Percentiles rank a stretch among this genome's conserved stretches.
Evolutionary conservation across 2,113 vertebrate genomes (phyloP).

Genomic region (Nothoprocta perdicaria): DNA sequence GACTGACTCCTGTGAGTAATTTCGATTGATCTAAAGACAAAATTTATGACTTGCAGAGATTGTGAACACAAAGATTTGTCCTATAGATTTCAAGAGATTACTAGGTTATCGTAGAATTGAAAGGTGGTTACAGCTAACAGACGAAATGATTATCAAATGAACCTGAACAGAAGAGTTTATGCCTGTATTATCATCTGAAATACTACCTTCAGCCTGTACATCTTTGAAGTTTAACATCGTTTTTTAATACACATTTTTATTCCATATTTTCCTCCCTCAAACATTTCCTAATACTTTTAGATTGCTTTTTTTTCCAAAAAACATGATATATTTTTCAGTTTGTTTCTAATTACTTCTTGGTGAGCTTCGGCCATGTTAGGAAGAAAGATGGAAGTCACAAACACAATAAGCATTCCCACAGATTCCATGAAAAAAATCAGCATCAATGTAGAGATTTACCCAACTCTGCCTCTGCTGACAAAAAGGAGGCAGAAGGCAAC

Average conservation of each 20-base stretch:
- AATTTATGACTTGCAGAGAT: background rate
- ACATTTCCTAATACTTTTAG: background rate
- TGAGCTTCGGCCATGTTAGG: background rate
- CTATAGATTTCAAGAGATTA: background rate
- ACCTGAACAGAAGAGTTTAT: background rate
- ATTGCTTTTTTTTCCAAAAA: background rate
- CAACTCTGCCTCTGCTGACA: background rate
- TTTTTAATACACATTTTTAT: background rate
- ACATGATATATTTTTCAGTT: background rate
- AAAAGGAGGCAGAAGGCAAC: background rate
- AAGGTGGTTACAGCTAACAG: background rate
- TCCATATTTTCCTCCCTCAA: background rate
- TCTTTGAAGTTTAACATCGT: background rate
- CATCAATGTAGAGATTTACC: background rate
- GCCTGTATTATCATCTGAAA: background rate
- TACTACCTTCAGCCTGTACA: background rate
- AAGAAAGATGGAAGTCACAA: background rate
- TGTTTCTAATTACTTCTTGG: background rate
- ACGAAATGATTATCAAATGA: background rate
- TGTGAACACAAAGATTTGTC: background rate
- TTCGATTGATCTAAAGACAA: background rate
- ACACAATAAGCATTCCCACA: accelerated
- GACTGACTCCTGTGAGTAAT: background rate
- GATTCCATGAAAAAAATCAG: background rate
- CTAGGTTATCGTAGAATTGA: background rate